Evolutionary conservation across 2,888 invertebrate species (phyloP), one percentile per base, ranked within the genome.

Genomic region (Platycnemis pennipes): DNA sequence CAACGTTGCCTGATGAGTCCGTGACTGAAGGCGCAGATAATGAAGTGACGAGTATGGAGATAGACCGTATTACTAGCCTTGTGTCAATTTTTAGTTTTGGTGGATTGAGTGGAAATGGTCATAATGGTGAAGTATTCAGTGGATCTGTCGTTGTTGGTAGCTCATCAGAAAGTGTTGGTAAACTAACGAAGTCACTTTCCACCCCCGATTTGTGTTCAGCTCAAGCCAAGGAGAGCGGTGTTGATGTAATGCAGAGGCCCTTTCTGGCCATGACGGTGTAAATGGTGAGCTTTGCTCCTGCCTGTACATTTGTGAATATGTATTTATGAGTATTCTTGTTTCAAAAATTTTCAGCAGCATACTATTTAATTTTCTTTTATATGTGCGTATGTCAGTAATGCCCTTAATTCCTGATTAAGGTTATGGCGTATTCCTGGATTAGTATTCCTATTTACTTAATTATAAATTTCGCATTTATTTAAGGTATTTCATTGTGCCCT

Each of bases 1-100:
- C 89, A 2, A 42, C 56, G 89, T 63, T 56, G 37, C 63, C 89
- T 5, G 42, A 37, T 42, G 0, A 63, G 16, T 63, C 42, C n/a
- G 37, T 26, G 4, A 8, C 63, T 77, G 95, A 95, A 49, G 95
- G 95, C 31, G 95, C 95, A 22, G 95, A 95, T 42, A 95, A 95
- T 88, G 95, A 95, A 46, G 95, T 96, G 37, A 96, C 96, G 7
- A 96, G 96, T 22, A 97, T 97, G 97, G 97, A 97, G 96, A 97
- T 97, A 95, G 97, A 97, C 96, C 96, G 97, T 95, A 97, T 97
- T 95, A 97, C 97, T 85, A 97, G 97, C 94, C 96, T 97, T 95
- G 97, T 97, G 95, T 97, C 97, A 94, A 97, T 97, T 95, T 97
- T 97, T 96, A 97, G 97, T 95, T 97, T 97, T 95, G 97, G 97